A percentile compares a stretch with the other conserved stretches of the same genome.
phyloP scores from a whole-genome alignment of 2,888 invertebrate species.

The Spisula solida region DNA sequence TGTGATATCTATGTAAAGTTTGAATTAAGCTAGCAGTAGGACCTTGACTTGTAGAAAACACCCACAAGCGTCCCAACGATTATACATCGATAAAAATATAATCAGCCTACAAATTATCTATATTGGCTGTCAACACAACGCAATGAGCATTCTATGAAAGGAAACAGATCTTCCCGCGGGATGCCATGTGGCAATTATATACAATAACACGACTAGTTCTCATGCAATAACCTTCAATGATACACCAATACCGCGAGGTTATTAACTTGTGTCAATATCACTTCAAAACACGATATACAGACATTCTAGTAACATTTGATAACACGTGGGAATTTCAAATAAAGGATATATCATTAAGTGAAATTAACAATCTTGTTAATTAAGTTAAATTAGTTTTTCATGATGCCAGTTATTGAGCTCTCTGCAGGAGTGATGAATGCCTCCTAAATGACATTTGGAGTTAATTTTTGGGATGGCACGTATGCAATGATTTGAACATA shows the following conservation, averaged over 20 bases:
- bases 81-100: not conserved
- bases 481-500: too few species aligned
- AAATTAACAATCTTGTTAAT: not conserved
- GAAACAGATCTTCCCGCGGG: constrained; percentile 37
- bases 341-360: not conserved
- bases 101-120: constrained; percentile 6
- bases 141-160: not conserved
- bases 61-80: not conserved
- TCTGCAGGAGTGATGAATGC: too few species aligned
- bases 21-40: too few species aligned
- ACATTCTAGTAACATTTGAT: not conserved
- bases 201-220: not conserved
- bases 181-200: constrained; percentile 36
- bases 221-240: constrained; percentile 19
- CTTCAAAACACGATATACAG: constrained; percentile 1
- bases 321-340: not conserved
- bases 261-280: constrained; percentile 22
- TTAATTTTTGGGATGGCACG: too few species aligned
- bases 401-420: too few species aligned
- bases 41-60: not conserved
- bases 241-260: not conserved
- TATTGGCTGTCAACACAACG: constrained; percentile 4
- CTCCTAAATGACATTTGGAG: too few species aligned
- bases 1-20: too few species aligned
- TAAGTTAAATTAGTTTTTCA: not conserved